Conservation (phyloP, 2,888 invertebrate genomes). For the Drosophila ezoana region DNA sequence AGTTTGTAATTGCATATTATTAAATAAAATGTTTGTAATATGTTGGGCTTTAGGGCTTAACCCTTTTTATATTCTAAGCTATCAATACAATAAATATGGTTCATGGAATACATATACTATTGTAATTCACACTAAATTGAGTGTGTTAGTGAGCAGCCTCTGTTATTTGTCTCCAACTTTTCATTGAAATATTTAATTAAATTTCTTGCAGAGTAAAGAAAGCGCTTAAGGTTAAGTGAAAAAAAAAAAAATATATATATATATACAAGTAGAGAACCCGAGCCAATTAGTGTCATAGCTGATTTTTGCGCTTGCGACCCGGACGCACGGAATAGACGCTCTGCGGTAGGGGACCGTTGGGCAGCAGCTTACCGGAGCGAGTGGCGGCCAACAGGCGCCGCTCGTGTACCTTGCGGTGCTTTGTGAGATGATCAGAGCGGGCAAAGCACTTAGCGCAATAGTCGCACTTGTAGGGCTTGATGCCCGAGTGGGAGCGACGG, state of each 20-base stretch:
- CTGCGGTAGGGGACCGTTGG: slow-evolving; percentile 70
- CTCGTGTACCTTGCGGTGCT: slow-evolving; percentile 94
- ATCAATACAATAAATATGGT: no score
- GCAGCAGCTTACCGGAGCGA: slow-evolving; percentile 73
- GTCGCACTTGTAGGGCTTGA: slow-evolving; percentile 96
- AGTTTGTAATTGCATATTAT: no score
- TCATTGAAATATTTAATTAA: slow-evolving; percentile 3
- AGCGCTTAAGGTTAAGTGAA: neutral
- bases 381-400: slow-evolving; percentile 86
- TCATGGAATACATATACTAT: neutral
- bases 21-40: no score
- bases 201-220: neutral
- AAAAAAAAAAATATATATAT: neutral
- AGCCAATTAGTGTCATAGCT: slow-evolving; percentile 39
- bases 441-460: slow-evolving; percentile 95
- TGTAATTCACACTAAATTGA: neutral
- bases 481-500: slow-evolving; percentile 96
- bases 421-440: slow-evolving; percentile 96
- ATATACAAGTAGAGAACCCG: no score
- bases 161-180: slow-evolving; percentile 2
- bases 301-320: slow-evolving; percentile 84
- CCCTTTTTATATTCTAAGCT: no score
- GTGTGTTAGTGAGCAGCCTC: neutral
- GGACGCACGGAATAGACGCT: slow-evolving; percentile 82
- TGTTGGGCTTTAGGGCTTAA: no score